phyloP scores from a whole-genome alignment of 2,888 invertebrate species.

The Acanthococcus lagerstroemiae region DNA sequence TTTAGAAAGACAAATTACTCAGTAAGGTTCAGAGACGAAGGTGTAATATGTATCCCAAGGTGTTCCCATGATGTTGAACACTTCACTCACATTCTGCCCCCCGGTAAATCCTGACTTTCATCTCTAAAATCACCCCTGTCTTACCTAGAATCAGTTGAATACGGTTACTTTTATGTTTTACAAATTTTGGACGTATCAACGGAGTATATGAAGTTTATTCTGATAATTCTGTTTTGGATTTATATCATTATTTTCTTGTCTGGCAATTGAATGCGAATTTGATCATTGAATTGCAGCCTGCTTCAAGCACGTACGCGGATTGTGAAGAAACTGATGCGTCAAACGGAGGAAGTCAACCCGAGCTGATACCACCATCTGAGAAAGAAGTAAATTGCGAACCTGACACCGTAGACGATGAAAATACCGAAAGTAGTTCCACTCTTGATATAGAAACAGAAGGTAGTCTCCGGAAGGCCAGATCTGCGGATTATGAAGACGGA shows the following conservation, averaged over 20 bases:
- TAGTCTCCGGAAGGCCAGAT: neutral
- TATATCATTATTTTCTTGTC: neutral
- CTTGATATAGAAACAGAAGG: neutral
- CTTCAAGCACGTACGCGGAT: constrained; percentile 21
- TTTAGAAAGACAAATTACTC: too few relatives aligned
- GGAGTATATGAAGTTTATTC: too few relatives aligned
- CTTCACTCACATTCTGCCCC: too few relatives aligned
- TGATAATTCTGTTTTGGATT: neutral
- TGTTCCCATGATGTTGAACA: too few relatives aligned
- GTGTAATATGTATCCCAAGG: too few relatives aligned
- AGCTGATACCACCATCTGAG: neutral
- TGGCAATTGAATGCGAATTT: neutral
- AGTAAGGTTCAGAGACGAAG: too few relatives aligned
- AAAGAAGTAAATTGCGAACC: neutral
- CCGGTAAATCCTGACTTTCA: too few relatives aligned
- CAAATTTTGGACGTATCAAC: too few relatives aligned
- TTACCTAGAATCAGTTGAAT: too few relatives aligned
- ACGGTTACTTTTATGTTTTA: too few relatives aligned
- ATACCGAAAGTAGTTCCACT: neutral
- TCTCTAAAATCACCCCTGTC: too few relatives aligned
- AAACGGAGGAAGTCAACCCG: neutral
- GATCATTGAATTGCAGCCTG: constrained; percentile 4
- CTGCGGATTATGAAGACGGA: neutral
- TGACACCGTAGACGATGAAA: neutral
- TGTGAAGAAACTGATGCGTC: constrained; percentile 6